These are phyloP conservation scores for Chloroclystis v-ata DNA, from an alignment of 2,888 invertebrate genomes.

Conservation along the genomic window DNA sequence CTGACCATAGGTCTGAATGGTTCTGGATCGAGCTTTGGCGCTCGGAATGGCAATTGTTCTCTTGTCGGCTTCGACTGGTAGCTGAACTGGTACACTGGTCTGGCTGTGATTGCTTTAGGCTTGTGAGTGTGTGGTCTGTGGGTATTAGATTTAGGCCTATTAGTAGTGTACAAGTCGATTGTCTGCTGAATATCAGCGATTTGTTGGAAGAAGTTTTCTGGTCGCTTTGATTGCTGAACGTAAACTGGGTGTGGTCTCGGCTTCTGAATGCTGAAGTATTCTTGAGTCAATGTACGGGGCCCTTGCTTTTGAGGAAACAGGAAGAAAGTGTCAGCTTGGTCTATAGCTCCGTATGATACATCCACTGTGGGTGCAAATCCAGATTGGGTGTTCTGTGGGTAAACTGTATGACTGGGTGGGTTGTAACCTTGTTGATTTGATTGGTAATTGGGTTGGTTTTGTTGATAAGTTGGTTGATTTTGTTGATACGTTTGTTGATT, in stretches of 20 bases:
- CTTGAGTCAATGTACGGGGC: conserved; percentile 70
- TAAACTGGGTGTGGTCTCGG: conserved; percentile 60
- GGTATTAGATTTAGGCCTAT: conserved; percentile 72
- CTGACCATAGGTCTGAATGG: conserved; percentile 82
- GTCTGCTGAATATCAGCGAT: conserved; percentile 82
- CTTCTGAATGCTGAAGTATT: conserved; percentile 74
- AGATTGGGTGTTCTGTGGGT: conserved; percentile 50
- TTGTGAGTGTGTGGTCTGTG: conserved; percentile 61
- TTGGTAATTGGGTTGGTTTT: conserved; percentile 29
- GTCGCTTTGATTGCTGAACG: conserved; percentile 62
- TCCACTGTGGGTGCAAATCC: conserved; percentile 61
- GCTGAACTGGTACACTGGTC: conserved; percentile 84
- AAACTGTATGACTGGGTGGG: conserved; percentile 20
- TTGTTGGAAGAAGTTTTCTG: conserved; percentile 80
- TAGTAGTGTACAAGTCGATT: conserved; percentile 79
- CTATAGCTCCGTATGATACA: conserved; percentile 66
- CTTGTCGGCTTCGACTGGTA: conserved; percentile 80
- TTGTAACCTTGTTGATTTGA: conserved; percentile 15
- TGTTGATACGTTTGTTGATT: too few species aligned
- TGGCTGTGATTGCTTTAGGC: conserved; percentile 72
- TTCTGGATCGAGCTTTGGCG: conserved; percentile 76
- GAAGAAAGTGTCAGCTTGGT: conserved; percentile 68
- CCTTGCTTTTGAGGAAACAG: conserved; percentile 74
- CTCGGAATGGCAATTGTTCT: conserved; percentile 67
- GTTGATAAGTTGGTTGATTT: conserved; percentile 64